Evolutionary conservation across 2,888 invertebrate species (phyloP), one percentile per base, ranked within the genome.

Genomic region (Drosophila subquinaria): DNA sequence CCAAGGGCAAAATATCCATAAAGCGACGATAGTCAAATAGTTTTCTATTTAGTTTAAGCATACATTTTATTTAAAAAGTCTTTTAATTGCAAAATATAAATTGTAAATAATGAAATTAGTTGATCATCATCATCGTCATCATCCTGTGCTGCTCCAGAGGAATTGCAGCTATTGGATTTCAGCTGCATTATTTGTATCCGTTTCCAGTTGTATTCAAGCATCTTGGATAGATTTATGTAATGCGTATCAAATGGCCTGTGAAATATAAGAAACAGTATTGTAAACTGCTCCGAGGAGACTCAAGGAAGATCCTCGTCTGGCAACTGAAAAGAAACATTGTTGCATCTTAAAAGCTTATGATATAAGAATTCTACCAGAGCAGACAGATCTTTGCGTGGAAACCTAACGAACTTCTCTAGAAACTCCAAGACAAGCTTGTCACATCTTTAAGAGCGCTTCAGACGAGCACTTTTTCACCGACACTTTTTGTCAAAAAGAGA

Each of bases 1-100:
- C 96, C 73, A 95, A 97, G 82, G 98, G 98, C 17, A 98, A 97
- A 94, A 95, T 97, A 90, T 95, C 96, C 23, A 96, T 98, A 84
- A 97, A 97, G 91, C 94, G 98, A 81, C 94, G 98, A 83, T 85
- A 85, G 79, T 55, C 13, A 15, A 13, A 13, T 13, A 23, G 13
- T 20, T 23, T 27, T 23, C 3, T n/a, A n/a, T 1, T 27, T 52
- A 35, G 40, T 33, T 50, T 60, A 63, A 64, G 35, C 56, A 35
- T 66, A 60, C 11, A 53, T 57, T 64, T 57, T 57, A 60, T 57
- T 63, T 42, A 20, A 57, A n/a, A 35, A 64, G 35, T 35, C 40
- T 17, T 36, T 52, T 33, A 23, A 27, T 51, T 45, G 36, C 35
- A 23, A 40, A 40, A 53, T 52, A 70, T 33, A 67, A 11, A 23